A percentile compares a stretch with the other conserved stretches of the same genome.
Evolutionary conservation across 2,113 vertebrate species (phyloP).

Genomic region (Etheostoma cragini): DNA sequence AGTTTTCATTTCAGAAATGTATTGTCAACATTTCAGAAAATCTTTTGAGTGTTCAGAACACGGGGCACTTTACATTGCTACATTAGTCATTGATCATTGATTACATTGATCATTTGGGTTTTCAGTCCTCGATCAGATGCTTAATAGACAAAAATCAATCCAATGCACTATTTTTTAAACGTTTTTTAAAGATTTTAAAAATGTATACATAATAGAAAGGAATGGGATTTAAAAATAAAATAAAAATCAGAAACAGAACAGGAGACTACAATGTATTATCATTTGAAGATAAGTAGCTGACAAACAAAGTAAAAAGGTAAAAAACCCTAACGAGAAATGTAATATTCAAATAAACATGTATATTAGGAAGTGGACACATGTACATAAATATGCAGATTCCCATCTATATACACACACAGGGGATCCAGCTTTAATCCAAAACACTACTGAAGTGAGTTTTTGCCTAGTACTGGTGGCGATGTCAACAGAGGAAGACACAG

Average conservation of each 20-base stretch:
- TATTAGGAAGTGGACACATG: neutral
- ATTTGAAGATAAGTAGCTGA: neutral
- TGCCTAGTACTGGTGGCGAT: neutral
- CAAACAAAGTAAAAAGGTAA: neutral
- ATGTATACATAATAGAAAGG: neutral
- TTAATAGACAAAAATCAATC: neutral
- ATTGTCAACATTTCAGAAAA: neutral
- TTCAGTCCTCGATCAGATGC: neutral
- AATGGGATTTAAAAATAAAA: neutral
- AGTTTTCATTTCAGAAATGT: neutral
- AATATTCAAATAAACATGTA: neutral
- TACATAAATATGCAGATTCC: neutral
- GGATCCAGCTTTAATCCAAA: neutral
- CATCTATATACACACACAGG: neutral
- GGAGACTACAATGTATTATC: neutral
- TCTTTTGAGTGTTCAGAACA: neutral
- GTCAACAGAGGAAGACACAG: slow-evolving; percentile 17
- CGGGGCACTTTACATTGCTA: neutral
- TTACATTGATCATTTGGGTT: neutral
- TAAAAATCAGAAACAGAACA: neutral
- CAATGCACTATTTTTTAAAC: neutral
- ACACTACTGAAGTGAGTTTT: neutral
- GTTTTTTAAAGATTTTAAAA: neutral
- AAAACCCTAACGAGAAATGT: neutral
- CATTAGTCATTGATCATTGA: too few relatives aligned